phyloP scores from a whole-genome alignment of 2,113 vertebrate species.

The Pluvianellus socialis region DNA sequence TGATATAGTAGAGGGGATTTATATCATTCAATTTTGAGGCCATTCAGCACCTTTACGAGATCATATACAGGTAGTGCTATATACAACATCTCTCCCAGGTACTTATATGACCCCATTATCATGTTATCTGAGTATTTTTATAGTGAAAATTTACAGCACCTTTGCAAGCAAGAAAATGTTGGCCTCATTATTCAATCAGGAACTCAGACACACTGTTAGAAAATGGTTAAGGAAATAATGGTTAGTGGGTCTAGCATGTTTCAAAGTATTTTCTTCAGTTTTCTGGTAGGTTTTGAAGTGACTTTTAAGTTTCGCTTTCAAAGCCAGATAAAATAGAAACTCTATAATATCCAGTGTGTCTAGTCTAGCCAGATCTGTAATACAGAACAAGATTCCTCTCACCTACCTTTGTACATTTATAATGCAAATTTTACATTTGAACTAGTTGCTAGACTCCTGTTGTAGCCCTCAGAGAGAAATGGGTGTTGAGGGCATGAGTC shows the following conservation, averaged over 20 bases:
- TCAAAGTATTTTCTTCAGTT: neutral
- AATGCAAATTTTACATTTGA: constrained; percentile 21
- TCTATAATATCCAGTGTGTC: neutral
- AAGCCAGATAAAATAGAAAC: neutral
- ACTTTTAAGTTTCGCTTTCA: neutral
- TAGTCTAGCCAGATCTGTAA: neutral
- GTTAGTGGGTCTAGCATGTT: neutral
- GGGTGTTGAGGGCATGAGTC: neutral
- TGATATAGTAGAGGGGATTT: neutral
- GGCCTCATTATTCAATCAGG: neutral
- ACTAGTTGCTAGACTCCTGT: neutral
- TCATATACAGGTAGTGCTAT: neutral
- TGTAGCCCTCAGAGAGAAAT: neutral
- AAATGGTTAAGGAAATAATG: neutral
- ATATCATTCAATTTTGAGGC: neutral
- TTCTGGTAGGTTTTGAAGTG: neutral
- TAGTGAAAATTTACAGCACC: neutral
- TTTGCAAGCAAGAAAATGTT: neutral
- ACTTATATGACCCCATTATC: neutral
- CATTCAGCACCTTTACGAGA: neutral
- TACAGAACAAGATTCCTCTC: neutral
- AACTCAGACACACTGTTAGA: neutral
- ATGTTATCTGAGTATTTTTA: neutral
- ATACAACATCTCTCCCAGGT: neutral
- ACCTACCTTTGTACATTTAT: neutral